Conservation (phyloP, 1,140 invertebrate species). For the Trichonephila clavata region DNA sequence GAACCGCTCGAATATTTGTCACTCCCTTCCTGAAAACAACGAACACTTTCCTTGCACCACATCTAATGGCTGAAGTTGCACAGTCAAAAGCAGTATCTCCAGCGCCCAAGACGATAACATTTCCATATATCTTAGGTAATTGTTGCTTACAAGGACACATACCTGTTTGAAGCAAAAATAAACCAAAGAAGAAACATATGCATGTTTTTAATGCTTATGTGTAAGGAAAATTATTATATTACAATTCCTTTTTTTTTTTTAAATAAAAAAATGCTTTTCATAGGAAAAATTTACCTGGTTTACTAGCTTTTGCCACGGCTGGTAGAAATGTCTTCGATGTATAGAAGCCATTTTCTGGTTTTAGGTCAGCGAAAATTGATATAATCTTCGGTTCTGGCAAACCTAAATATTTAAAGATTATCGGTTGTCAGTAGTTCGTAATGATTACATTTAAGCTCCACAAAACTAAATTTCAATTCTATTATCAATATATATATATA, state of each 20-base stretch:
- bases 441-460: too few species aligned
- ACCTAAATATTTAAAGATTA: slow-evolving; percentile 78
- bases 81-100: slow-evolving; percentile 99
- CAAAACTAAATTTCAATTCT: too few species aligned
- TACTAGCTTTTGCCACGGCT: slow-evolving; percentile 91
- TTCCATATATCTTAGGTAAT: slow-evolving; percentile 90
- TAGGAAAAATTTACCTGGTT: slow-evolving; percentile 85
- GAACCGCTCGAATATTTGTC: slow-evolving; percentile 96
- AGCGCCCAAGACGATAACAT: slow-evolving; percentile 96
- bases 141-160: slow-evolving; percentile 89
- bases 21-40: slow-evolving; percentile 96
- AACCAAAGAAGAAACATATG: too few species aligned
- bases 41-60: slow-evolving; percentile 94
- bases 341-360: slow-evolving; percentile 91
- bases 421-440: neutral
- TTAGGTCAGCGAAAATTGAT: slow-evolving; percentile 90
- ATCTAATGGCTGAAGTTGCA: slow-evolving; percentile 97
- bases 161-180: slow-evolving; percentile 81
- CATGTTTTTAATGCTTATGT: too few species aligned
- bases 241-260: too few species aligned
- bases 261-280: too few species aligned
- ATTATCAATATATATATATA: too few species aligned
- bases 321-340: slow-evolving; percentile 98
- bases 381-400: slow-evolving; percentile 93
- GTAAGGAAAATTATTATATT: too few species aligned